A percentile compares a stretch with the other conserved stretches of the same genome.
Evolutionary conservation across 37 sponge, comb jelly and placozoan species (phyloP).

Genomic region (Cladorhizidae sp.): DNA sequence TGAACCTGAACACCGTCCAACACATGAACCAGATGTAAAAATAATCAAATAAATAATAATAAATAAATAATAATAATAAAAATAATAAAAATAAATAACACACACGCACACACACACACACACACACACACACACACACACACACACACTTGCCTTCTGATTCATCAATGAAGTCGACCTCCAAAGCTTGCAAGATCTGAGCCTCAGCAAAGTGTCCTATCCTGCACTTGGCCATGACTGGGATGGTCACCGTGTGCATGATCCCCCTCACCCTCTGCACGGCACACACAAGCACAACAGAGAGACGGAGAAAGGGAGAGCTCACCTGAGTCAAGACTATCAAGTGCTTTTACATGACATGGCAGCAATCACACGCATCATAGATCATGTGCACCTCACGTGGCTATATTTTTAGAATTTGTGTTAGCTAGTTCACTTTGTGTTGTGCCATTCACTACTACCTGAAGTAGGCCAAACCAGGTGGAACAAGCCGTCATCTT

Average conservation of each 20-base stretch:
- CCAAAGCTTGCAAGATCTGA: conserved; percentile 74
- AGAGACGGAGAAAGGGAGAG: not conserved
- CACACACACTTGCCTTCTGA: conserved; percentile 70
- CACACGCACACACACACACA: not conserved
- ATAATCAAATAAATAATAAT: not conserved
- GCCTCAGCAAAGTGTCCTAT: conserved; percentile 90
- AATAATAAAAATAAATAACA: not conserved
- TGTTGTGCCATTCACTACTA: no score
- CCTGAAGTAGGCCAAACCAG: no score
- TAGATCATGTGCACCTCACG: no score
- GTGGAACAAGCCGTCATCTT: no score
- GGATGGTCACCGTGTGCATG: conserved; percentile 73
- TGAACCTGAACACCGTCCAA: no score
- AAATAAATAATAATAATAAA: not conserved
- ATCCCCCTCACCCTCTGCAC: conserved; percentile 74
- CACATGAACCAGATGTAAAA: no score
- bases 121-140: no score
- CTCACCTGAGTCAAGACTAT: no score
- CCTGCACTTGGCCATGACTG: conserved; percentile 88
- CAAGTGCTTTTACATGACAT: no score
- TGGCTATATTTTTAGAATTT: no score
- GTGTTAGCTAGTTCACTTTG: no score
- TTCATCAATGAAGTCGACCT: conserved; percentile 81
- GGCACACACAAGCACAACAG: not conserved
- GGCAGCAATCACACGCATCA: no score